Conservation (phyloP, 1,140 invertebrate species). For the Venturia canescens region DNA sequence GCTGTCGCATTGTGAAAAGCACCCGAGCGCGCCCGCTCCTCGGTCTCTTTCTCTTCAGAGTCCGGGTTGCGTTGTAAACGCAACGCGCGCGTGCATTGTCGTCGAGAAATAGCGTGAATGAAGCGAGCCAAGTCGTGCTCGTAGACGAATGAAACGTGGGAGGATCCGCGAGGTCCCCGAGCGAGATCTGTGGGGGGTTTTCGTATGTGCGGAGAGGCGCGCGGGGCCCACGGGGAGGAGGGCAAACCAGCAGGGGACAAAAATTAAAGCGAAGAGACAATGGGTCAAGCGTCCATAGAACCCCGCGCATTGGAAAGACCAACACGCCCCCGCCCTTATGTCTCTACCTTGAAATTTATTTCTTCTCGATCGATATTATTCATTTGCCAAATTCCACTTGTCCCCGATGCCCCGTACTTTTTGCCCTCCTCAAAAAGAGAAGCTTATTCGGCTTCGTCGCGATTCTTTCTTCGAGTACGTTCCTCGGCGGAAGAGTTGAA, state of each 20-base stretch:
- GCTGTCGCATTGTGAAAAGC: conserved; percentile 73
- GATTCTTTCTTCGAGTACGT: too few relatives aligned
- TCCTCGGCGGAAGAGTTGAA: too few relatives aligned
- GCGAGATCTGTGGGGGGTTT: conserved; percentile 7
- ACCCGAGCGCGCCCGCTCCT: conserved; percentile 45
- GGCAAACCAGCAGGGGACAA: conserved; percentile 61
- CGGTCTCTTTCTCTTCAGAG: background rate
- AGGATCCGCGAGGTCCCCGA: conserved; percentile 58
- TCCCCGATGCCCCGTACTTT: too few relatives aligned
- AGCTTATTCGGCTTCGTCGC: too few relatives aligned
- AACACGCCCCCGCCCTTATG: conserved; percentile 72
- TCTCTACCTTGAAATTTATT: conserved; percentile 26
- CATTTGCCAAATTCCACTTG: background rate
- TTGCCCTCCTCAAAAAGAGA: too few relatives aligned
- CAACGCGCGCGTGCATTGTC: conserved; percentile 48
- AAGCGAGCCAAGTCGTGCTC: conserved; percentile 32
- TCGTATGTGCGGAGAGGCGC: background rate
- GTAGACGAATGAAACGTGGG: conserved; percentile 60
- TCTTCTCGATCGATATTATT: conserved; percentile 20
- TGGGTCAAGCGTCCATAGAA: conserved; percentile 77
- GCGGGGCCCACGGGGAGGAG: conserved; percentile 41
- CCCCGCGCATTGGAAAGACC: conserved; percentile 64
- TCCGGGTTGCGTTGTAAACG: conserved; percentile 22
- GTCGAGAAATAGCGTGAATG: conserved; percentile 39
- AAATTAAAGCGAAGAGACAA: conserved; percentile 77